Evolutionary conservation across 2,797 vertebrate species (phyloP).

Genomic region (Valencia hispanica): DNA sequence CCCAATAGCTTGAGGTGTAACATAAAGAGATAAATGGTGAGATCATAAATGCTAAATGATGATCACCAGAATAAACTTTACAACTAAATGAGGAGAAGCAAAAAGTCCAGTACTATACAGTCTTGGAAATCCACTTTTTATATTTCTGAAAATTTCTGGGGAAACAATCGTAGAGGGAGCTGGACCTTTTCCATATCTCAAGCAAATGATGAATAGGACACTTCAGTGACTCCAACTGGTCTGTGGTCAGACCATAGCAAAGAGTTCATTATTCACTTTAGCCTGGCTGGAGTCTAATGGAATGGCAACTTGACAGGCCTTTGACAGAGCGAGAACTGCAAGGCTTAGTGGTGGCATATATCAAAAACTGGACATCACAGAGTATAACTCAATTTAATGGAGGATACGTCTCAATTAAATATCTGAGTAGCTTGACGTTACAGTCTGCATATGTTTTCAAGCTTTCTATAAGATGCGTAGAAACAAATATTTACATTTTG

Average conservation of each 20-base stretch:
- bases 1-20: not conserved
- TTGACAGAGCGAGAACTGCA: slow-evolving; percentile 42
- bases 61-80: slow-evolving; percentile 24
- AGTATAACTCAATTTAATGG: slow-evolving; percentile 30
- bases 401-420: slow-evolving; percentile 44
- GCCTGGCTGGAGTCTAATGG: slow-evolving; percentile 49
- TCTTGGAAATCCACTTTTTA: slow-evolving; percentile 10
- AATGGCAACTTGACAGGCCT: slow-evolving; percentile 39
- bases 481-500: not conserved
- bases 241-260: slow-evolving; percentile 48
- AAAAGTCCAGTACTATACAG: not conserved
- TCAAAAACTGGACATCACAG: slow-evolving; percentile 40
- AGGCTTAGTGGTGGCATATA: slow-evolving; percentile 34
- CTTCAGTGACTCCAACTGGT: slow-evolving; percentile 27
- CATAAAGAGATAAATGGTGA: not conserved
- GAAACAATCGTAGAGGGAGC: slow-evolving; percentile 30
- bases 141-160: slow-evolving; percentile 17
- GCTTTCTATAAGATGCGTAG: not conserved
- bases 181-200: slow-evolving; percentile 14
- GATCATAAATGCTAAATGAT: slow-evolving; percentile 7
- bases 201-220: slow-evolving; percentile 54
- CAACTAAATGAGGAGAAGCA: slow-evolving; percentile 17
- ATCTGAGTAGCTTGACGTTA: slow-evolving; percentile 3
- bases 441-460: slow-evolving; percentile 3
- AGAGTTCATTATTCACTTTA: slow-evolving; percentile 56